Base-by-base conservation (phyloP, 92 coral and sea anemone genomes). In the Palythoa grandis region DNA sequence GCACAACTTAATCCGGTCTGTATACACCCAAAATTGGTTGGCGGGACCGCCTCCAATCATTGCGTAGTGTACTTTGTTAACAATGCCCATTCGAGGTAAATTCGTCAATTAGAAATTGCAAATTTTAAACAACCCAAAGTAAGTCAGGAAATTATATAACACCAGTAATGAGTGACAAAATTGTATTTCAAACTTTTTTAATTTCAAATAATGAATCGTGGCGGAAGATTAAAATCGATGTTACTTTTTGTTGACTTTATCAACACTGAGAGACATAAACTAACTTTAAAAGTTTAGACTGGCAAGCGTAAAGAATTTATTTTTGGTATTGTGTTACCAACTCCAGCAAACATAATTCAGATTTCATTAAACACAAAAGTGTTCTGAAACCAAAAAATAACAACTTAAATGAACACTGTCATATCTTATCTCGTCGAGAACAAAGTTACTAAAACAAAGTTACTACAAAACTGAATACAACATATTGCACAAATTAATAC, bases 201-300 rank as follows among this genome's bases (percentile, higher is more conserved):
- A 61, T 22, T 13, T 60, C 22, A 50, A 78, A 68, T 61, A 60
- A 78, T 60, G n/a, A 38, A 20, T 19, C 3, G 0, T 17, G 37
- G 50, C 70, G 72, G 48, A 56, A 78, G 53, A 40, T 40, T 23
- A 12, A 29, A 69, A 2, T 25, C 40, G 25, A 25, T n/a, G 25
- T 24, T 24, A 69, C 14, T 69, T 29, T 65, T 66, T 43, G 73
- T 66, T 29, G 15, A 37, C 53, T 48, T 80, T 24, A 20, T 80
- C 74, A 80, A 80, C 85, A 80, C 70, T 10, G 58, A 80, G 40
- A 80, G 40, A 48, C 57, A 80, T 40, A 66, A 67, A 68, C 60
- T 20, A 65, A 80, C 74, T 43, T 29, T 22, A 19, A 13, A 66
- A 80, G 60, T 65, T 80, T 66, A 66, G 6, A 63, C 57, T 43